Conservation (phyloP, 1,140 invertebrate genomes). For the Lucilia cuprina region DNA sequence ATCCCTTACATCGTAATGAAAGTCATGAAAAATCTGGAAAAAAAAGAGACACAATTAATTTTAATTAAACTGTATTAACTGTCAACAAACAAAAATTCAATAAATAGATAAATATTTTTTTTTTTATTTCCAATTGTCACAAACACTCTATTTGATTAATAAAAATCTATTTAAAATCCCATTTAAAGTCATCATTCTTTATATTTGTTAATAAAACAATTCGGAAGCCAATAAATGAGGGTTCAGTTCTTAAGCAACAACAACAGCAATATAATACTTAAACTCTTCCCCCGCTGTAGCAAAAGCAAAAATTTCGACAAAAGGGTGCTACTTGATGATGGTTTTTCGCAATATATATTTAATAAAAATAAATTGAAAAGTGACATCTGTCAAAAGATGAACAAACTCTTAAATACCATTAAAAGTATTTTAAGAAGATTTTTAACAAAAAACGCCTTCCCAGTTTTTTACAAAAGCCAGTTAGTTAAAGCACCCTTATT, state of each 20-base stretch:
- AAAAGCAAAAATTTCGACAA: neutral
- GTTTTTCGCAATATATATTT: neutral
- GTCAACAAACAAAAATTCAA: neutral
- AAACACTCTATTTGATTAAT: neutral
- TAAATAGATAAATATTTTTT: neutral
- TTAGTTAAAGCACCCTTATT: neutral
- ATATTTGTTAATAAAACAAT: neutral
- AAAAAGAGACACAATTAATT: neutral
- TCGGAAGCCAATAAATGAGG: neutral
- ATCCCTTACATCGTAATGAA: too few species aligned
- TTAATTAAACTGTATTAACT: neutral
- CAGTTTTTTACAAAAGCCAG: too few species aligned
- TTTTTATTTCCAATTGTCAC: neutral
- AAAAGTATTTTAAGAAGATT: neutral
- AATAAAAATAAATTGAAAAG: neutral
- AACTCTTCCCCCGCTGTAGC: neutral
- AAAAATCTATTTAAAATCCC: neutral
- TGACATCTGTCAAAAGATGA: neutral
- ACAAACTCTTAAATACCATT: neutral
- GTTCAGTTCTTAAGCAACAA: neutral
- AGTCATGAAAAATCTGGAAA: neutral
- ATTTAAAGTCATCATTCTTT: neutral
- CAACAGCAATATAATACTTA: neutral
- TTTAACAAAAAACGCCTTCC: neutral
- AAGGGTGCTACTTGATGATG: neutral